Base-by-base conservation (phyloP, 2,888 invertebrate genomes). In the Elmis aenea region DNA sequence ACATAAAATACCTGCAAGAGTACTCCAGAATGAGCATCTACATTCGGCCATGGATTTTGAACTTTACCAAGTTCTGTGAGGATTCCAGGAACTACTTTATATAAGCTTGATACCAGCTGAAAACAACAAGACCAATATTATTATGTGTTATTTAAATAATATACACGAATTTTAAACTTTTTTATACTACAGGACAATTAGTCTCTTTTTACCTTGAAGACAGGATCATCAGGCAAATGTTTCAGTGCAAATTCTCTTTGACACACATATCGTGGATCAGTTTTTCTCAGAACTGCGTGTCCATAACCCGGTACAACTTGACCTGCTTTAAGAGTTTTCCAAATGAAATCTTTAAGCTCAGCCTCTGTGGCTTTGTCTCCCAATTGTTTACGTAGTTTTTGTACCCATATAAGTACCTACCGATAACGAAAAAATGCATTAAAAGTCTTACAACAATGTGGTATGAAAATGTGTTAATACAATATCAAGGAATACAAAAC, bases 31-130 rank as follows among this genome's bases (percentile, higher is more conserved):
- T 95, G 94, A 12, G 95, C 93, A 72, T 96, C 95, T 54, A 96
- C 95, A 67, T 96, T 95, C 51, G 95, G 95, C 94, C 94, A 96
- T 45, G 95, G 95, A 78, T 95, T 95, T 79, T 93, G 90, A 41
- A 93, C 93, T 72, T 95, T 95, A 61, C 94, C 95, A 52, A 89
- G 85, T 69, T 92, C 91, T 54, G 86, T 77, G 25, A 95, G 83
- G 60, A 95, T 83, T 51, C 89, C 88, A 1, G 95, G 95, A 26
- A 92, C 92, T 31, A 94, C 80, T 69, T 93, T 90, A 79, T 90
- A 95, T 4, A 94, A 73, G 58, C 85, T 83, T 2, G 91, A 83
- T 12, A 94, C 94, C 58, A 95, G 74, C 76, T 79, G 62, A 5
- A 70, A 36, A 42, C 36, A 26, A 44, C 46, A 51, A 34, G 38